Evolutionary conservation across 2,888 invertebrate genomes (phyloP).

Genomic region (Sarcophaga rosellei): DNA sequence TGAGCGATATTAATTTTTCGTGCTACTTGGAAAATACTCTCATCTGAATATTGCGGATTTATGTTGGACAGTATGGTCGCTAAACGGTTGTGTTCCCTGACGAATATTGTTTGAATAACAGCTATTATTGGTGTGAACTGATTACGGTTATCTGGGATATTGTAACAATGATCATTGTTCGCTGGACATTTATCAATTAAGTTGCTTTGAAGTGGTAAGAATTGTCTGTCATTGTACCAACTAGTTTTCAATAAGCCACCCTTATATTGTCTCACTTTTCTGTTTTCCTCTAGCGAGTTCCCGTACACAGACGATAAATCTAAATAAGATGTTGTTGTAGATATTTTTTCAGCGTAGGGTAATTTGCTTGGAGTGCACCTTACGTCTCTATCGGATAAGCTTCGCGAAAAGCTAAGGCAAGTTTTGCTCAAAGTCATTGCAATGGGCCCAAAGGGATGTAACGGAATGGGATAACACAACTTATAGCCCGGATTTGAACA

Average conservation of each 20-base stretch:
- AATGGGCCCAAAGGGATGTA: conserved; percentile 83
- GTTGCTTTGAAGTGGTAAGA: conserved; percentile 87
- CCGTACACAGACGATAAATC: conserved; percentile 92
- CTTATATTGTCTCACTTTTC: conserved; percentile 84
- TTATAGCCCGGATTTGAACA: conserved; percentile 71
- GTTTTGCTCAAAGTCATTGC: conserved; percentile 81
- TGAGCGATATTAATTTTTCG: conserved; percentile 81
- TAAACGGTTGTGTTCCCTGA: conserved; percentile 82
- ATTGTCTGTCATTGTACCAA: conserved; percentile 83
- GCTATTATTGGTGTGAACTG: conserved; percentile 79
- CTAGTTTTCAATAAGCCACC: conserved; percentile 86
- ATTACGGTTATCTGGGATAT: conserved; percentile 83
- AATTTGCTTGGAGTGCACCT: conserved; percentile 82
- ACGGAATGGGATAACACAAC: conserved; percentile 82
- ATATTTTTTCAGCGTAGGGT: conserved; percentile 84
- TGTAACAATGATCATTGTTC: conserved; percentile 87
- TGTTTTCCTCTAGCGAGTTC: conserved; percentile 84
- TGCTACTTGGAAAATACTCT: conserved; percentile 81
- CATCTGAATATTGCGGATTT: conserved; percentile 82
- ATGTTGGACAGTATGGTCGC: conserved; percentile 78
- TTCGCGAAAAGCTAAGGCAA: conserved; percentile 86
- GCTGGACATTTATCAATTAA: conserved; percentile 78
- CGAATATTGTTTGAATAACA: conserved; percentile 80
- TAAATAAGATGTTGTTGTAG: conserved; percentile 81
- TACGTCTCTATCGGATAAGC: conserved; percentile 85